Evolutionary conservation across 2,888 invertebrate species (phyloP), one percentile per base, ranked within the genome.

Genomic region (Zonitis immaculata): DNA sequence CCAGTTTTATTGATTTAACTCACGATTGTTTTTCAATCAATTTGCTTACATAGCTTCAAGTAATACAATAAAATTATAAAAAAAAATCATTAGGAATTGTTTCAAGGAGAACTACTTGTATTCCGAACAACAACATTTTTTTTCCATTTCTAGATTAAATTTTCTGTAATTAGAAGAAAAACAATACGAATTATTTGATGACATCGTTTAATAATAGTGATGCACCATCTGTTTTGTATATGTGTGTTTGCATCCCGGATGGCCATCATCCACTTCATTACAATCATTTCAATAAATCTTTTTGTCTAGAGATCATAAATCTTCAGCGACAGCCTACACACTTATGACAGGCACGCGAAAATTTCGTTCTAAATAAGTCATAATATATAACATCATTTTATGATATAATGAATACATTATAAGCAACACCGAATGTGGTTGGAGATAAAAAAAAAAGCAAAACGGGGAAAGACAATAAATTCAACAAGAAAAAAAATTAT

Each of bases 201-300:
- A 18, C 16, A 5, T 18, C 5, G 22, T 51, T 51, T 51, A 54
- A 54, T 50, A 54, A 44, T 54, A 44, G 47, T 51, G 50, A 30
- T 32, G 45, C 45, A 53, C 20, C 55, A 52, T 58, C 56, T 51
- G 51, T 46, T 44, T n/a, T n/a, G n/a, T n/a, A n/a, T n/a, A n/a
- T n/a, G n/a, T n/a, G n/a, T n/a, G n/a, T 44, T 26, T 51, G 58
- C 56, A 62, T 62, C 61, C 63, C 63, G 63, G 61, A 63, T 60
- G 60, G 56, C 45, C 52, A 57, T 57, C 57, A 59, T 61, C 57
- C 56, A 51, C 52, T 53, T 44, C 46, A 54, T 54, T 43, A 58
- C 50, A 56, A 62, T 60, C 56, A 56, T 56, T 58, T 47, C 51
- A 55, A 61, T 63, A 62, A 62, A 63, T 63, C 63, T 61, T 56